Base-by-base conservation (phyloP, 2,888 invertebrate species). In the Gibbula magus region DNA sequence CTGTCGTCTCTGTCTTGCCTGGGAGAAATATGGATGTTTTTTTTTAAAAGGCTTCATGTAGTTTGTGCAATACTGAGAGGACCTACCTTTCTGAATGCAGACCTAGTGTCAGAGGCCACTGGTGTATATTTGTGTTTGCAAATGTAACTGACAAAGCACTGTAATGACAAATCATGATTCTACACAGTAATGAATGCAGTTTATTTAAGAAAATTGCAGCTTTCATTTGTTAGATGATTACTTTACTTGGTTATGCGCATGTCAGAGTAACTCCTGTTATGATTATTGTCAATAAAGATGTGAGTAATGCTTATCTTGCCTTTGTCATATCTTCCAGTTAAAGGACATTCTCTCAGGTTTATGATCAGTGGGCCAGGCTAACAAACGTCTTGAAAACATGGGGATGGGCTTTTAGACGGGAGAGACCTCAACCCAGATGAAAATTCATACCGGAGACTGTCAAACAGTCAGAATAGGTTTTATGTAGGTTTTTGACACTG, bases 211-310 rank as follows among this genome's bases (percentile, higher is more conserved):
- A 18, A 61, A 61, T 61, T 61, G 16, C 29, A 29, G 61, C 61
- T 61, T 61, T 61, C 61, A 61, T 61, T 61, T 25, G 25, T 29
- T 29, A 61, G 29, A 61, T 61, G 61, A 61, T 7, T n/a, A 29
- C 8, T 13, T 61, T n/a, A n/a, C 45, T 45, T 45, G 45, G 45
- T 45, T 45, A 45, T 61, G 61, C 54, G 54, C 61, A 61, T 61
- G 61, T 61, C 22, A 29, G 61, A 61, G 25, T 61, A 61, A 61
- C 25, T 61, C 61, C 25, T 29, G 61, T 25, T 29, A 61, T 61
- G 29, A 25, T 61, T 61, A 61, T 61, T 61, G 61, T 61, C 61
- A 61, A 61, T 61, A 61, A 61, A 61, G 61, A 61, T 61, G 61
- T 61, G 61, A 61, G 61, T 61, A 61, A 29, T 61, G 61, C 61